These are phyloP conservation scores for Galagoides demidoff DNA, from an alignment of 2,797 vertebrate species.

Conservation along the genomic window DNA sequence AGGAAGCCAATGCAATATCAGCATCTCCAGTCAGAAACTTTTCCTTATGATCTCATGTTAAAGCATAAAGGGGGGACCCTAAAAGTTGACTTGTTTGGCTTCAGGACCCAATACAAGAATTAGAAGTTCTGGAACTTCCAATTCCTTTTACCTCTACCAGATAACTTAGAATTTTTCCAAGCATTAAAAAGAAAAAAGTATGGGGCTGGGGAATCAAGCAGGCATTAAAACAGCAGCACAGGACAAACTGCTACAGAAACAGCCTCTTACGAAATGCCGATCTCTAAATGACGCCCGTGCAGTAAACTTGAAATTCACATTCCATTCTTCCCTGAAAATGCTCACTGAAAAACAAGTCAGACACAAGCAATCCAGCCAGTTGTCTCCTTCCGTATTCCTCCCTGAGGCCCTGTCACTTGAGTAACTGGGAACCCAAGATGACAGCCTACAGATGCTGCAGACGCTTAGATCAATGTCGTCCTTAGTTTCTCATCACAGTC, in stretches of 20 bases:
- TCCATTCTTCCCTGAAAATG: constrained; percentile 34
- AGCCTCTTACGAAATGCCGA: background rate
- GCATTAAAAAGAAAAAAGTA: background rate
- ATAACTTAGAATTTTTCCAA: background rate
- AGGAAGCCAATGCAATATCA: background rate
- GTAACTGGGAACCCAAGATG: background rate
- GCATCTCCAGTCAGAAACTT: background rate
- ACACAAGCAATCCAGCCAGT: background rate
- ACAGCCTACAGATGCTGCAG: background rate
- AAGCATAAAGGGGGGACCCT: background rate
- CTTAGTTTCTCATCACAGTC: background rate
- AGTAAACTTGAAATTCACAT: constrained; percentile 7
- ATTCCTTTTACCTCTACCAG: background rate
- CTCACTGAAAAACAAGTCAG: background rate
- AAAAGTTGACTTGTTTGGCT: background rate
- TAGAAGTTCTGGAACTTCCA: background rate
- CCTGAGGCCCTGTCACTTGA: background rate
- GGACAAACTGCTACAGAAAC: background rate
- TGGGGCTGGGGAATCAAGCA: background rate
- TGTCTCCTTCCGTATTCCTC: background rate
- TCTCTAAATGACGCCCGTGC: background rate
- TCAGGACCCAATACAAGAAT: background rate
- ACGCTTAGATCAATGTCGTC: background rate
- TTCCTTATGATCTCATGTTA: background rate
- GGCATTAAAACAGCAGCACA: background rate